Conservation (phyloP, 2,113 vertebrate species). For the Probosciger aterrimus region DNA sequence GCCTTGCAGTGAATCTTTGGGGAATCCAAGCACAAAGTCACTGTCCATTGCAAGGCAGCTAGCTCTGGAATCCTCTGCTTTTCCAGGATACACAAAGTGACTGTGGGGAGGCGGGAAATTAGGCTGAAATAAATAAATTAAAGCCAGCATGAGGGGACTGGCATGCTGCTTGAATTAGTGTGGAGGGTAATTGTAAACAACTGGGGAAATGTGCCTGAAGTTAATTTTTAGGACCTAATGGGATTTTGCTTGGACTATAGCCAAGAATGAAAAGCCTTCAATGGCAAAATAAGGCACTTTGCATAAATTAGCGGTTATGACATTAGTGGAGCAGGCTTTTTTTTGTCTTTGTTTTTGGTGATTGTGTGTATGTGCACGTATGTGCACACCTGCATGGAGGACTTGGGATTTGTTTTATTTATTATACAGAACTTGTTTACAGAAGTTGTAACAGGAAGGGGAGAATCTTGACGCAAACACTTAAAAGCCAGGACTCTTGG, state of each 20-base stretch:
- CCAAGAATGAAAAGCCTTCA: neutral
- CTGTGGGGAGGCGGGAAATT: neutral
- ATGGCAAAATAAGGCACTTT: neutral
- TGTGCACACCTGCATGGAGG: neutral
- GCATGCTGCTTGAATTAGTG: neutral
- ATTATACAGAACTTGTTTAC: neutral
- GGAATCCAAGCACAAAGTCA: neutral
- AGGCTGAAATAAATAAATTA: neutral
- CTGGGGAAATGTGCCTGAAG: conserved; percentile 35
- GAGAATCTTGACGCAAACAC: neutral
- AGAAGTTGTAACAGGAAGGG: neutral
- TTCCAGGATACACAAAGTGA: neutral
- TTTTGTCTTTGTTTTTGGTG: neutral
- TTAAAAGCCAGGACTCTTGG: neutral
- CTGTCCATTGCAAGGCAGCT: neutral
- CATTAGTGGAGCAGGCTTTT: neutral
- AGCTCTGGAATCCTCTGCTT: neutral
- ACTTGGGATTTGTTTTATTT: neutral
- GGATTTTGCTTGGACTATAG: conserved; percentile 18
- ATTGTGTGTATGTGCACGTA: neutral
- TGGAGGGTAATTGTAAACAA: conserved; percentile 24
- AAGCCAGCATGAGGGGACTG: neutral
- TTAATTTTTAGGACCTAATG: conserved; percentile 32
- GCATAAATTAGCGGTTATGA: neutral
- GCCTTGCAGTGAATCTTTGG: neutral